These are phyloP conservation scores for Gordius sp. DNA, from an alignment of 2,888 invertebrate genomes.

Conservation along the genomic window DNA sequence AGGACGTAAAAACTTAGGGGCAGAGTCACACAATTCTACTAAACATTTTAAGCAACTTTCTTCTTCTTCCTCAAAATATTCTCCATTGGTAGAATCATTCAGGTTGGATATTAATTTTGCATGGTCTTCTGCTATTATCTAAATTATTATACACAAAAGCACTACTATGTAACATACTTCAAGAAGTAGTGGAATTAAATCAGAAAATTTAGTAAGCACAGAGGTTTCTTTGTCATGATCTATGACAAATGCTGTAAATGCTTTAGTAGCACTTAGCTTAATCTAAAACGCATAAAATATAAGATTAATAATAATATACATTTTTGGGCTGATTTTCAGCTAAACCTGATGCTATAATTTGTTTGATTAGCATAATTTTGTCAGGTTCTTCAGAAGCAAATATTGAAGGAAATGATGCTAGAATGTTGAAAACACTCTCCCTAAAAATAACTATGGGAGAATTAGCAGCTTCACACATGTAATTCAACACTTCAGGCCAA, in stretches of 20 bases:
- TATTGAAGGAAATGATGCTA: constrained; percentile 40
- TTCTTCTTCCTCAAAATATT: constrained; percentile 59
- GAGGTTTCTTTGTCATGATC: constrained; percentile 73
- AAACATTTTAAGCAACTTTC: constrained; percentile 56
- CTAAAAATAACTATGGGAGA: constrained; percentile 53
- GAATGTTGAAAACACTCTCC: constrained; percentile 74
- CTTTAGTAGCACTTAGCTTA: constrained; percentile 34
- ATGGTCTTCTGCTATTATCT: background rate
- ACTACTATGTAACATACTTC: constrained; percentile 26
- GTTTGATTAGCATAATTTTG: background rate
- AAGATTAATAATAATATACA: background rate
- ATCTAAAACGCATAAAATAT: constrained; percentile 23
- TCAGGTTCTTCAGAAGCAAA: background rate
- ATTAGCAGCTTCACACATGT: constrained; percentile 73
- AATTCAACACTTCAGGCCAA: constrained; percentile 75
- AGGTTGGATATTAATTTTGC: background rate
- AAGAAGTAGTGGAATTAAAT: constrained; percentile 42
- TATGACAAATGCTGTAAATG: constrained; percentile 45
- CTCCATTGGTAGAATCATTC: constrained; percentile 49
- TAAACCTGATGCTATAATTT: constrained; percentile 20
- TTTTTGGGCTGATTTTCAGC: constrained; percentile 17
- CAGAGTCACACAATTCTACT: constrained; percentile 68
- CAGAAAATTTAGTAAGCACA: constrained; percentile 59
- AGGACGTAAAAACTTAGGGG: constrained; percentile 65
- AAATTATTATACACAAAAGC: background rate